These are phyloP conservation scores for Teleopsis dalmanni DNA, from an alignment of 1,140 invertebrate genomes.

Conservation along the genomic window DNA sequence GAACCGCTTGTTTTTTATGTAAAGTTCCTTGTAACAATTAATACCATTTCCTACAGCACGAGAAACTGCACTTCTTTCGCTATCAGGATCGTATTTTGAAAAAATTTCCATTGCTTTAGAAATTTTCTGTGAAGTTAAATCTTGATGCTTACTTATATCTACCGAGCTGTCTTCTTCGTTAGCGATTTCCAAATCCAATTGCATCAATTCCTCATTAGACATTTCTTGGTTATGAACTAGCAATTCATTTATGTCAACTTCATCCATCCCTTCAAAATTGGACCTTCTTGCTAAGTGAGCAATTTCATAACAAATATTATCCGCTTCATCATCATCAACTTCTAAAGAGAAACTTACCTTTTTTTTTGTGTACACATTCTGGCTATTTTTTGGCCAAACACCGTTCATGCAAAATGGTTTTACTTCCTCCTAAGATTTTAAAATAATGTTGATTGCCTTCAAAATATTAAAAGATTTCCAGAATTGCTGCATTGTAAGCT, in stretches of 20 bases:
- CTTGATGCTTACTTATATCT: too few relatives aligned
- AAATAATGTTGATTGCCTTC: slow-evolving; percentile 19
- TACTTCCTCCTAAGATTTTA: slow-evolving; percentile 19
- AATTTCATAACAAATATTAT: slow-evolving; percentile 6
- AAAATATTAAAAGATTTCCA: too few relatives aligned
- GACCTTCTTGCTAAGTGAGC: not conserved
- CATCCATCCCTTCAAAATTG: slow-evolving; percentile 3
- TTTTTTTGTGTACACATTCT: slow-evolving; percentile 13
- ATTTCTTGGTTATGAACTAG: not conserved
- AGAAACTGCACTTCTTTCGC: too few relatives aligned
- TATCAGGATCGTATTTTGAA: too few relatives aligned
- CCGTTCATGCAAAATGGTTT: slow-evolving; percentile 18
- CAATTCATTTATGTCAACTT: not conserved
- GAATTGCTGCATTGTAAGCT: slow-evolving; percentile 9
- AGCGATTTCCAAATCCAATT: too few relatives aligned
- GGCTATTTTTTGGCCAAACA: slow-evolving; percentile 22
- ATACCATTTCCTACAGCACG: too few relatives aligned
- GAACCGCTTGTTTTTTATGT: too few relatives aligned
- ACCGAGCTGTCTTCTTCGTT: too few relatives aligned
- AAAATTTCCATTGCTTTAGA: too few relatives aligned
- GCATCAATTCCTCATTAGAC: slow-evolving; percentile 14
- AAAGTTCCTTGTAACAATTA: too few relatives aligned
- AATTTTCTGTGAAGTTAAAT: too few relatives aligned
- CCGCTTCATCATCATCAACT: not conserved
- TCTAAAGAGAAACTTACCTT: not conserved